Evolutionary conservation across 1,140 invertebrate genomes (phyloP), one percentile per base, ranked within the genome.

Genomic region (Listronotus bonariensis): DNA sequence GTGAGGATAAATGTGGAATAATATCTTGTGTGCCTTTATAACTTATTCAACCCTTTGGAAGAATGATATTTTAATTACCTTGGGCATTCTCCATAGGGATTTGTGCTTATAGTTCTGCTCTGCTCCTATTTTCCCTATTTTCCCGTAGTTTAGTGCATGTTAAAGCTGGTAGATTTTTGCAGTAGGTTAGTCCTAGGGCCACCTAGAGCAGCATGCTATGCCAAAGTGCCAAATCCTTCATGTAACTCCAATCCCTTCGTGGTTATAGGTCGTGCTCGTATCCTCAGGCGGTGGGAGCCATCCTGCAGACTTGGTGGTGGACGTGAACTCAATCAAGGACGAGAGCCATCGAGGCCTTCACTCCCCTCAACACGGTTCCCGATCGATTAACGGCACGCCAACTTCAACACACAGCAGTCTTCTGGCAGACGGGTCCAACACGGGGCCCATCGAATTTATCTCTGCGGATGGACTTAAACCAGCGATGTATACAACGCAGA

Each of bases 381-480:
- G 81, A 42, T 81, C 80, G 15, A 78, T 82, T 64, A 82, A 81
- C 78, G 82, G 78, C 26, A 81, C 78, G 32, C 80, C 81, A 18
- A 80, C 80, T 10, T 81, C 81, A 31, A 79, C 78, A 20, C 80
- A 81, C 59, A 80, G 81, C 63, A 81, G 81, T 49, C 72, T 80
- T 31, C 76, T 81, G 69, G 76, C 78, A 52, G 76, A 76, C 70
- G 80, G 80, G 63, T 77, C 77, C 69, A 73, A 53, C 62, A 73
- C 71, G 31, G 74, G 74, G 26, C 77, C 77, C 36, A 76, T 82
- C 34, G 80, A 81, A 65, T 76, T 85, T 43, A 86, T 85, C 68
- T 83, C 83, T 48, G 81, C 83, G 61, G 83, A 77, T 68, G 77
- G 80, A 57, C 81, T 80, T 77, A 86, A 78, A 71, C 80, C 72